Base-by-base conservation (phyloP, 92 coral and sea anemone genomes). In the Epizoanthus ramosus region DNA sequence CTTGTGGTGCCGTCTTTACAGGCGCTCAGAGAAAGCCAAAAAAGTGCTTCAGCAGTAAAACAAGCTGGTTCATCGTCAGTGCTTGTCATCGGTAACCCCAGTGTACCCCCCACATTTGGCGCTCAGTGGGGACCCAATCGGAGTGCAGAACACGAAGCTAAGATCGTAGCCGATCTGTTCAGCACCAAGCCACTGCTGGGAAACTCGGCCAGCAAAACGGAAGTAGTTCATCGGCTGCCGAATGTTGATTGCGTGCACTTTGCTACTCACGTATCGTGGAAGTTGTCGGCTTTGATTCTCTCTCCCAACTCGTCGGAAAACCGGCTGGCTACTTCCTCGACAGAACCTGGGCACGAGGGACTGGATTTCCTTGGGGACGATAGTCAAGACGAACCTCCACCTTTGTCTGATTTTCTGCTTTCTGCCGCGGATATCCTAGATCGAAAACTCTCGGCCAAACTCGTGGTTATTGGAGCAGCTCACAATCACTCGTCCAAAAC, bases 201-300 rank as follows among this genome's bases (percentile, higher is more conserved):
- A 31, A 80, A 81, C 79, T 68, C 86, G 35, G 99, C 99, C 58
- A 87, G 92, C 10, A 97, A 94, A 92, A 85, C 77, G 47, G 92
- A 85, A 71, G 91, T 97, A 18, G 83, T 93, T 72, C 89, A 68
- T 63, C 90, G 88, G 35, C 86, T 95, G 1, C 88, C 92, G 21
- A 93, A 85, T 22, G 94, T 97, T 3, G 93, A 94, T 56, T 97
- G 99, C 73, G 92, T 97, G 22, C 99, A 97, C 69, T 97, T 97
- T 86, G 99, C 99, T 16, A 94, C 99, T 17, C 98, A 97, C 76
- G 98, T 95, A 17, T 97, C 98, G 16, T 97, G 99, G 99, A 97
- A 97, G 79, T 93, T 94, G 8, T 93, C 99, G 5, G 97, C 99
- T 24, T 77, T 97, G 81, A 91, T 97, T 68, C 93, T 97, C 56